phyloP scores from a whole-genome alignment of 2,888 invertebrate genomes.

The Aricia artaxerxes region DNA sequence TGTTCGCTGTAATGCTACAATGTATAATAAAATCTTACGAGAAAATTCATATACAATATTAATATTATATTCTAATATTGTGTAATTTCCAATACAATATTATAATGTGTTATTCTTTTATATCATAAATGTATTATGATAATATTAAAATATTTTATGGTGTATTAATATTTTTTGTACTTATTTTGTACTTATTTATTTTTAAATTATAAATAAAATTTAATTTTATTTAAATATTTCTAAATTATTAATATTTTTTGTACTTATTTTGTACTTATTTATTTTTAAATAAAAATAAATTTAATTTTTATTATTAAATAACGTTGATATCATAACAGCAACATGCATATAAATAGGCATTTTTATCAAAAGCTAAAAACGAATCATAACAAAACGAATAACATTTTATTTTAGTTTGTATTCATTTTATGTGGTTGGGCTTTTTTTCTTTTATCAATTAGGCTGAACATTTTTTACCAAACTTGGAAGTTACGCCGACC shows the following conservation, averaged over 20 bases:
- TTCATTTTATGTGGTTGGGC: not conserved
- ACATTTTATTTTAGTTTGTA: not conserved
- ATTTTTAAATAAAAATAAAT: too few relatives aligned
- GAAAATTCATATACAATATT: not conserved
- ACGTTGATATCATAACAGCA: too few relatives aligned
- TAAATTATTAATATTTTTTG: too few relatives aligned
- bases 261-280: too few relatives aligned
- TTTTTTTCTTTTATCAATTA: not conserved
- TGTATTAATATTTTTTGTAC: too few relatives aligned
- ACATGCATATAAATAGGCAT: not conserved
- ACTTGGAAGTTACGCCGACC: conserved; percentile 1
- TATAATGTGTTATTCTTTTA: not conserved
- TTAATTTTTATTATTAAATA: too few relatives aligned
- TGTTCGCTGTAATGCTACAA: conserved; percentile 3
- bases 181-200: too few relatives aligned
- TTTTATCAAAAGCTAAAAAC: not conserved
- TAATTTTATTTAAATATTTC: too few relatives aligned
- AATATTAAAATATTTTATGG: too few relatives aligned
- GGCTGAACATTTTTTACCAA: conserved; percentile 16
- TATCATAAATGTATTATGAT: too few relatives aligned
- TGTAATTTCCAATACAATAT: not conserved
- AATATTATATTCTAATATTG: too few relatives aligned
- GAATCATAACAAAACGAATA: not conserved
- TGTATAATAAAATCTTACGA: not conserved
- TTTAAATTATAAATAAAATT: too few relatives aligned